Conservation (phyloP, 2,113 vertebrate genomes). For the Callaeas wilsoni region DNA sequence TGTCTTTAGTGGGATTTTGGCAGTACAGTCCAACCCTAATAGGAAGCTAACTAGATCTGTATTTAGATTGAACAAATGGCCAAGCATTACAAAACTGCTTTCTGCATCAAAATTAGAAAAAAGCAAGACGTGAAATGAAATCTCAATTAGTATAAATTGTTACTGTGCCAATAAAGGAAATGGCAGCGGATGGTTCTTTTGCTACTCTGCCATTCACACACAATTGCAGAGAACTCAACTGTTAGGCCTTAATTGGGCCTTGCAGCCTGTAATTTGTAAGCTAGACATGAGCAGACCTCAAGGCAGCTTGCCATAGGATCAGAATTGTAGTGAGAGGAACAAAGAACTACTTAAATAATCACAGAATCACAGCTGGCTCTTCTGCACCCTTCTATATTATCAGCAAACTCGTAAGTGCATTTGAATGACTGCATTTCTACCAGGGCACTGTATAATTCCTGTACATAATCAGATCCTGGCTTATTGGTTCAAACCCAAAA, state of each 20-base stretch:
- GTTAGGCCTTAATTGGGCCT: background rate
- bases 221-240: background rate
- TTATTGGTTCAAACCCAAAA: background rate
- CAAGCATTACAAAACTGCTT: background rate
- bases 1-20: background rate
- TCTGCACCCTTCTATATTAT: background rate
- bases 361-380: background rate
- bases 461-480: background rate
- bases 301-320: background rate
- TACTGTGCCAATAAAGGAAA: background rate
- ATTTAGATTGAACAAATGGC: background rate
- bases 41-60: background rate
- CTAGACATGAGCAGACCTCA: background rate
- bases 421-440: background rate
- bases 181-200: background rate
- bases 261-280: constrained; percentile 24
- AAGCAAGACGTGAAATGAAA: background rate
- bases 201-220: background rate
- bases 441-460: background rate
- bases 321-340: background rate
- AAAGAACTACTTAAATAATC: background rate
- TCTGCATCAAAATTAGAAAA: background rate
- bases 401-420: background rate
- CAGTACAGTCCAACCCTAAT: background rate
- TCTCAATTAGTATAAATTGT: background rate